phyloP scores from a whole-genome alignment of 1,140 invertebrate genomes.

The Thalassaphorura encarpata region DNA sequence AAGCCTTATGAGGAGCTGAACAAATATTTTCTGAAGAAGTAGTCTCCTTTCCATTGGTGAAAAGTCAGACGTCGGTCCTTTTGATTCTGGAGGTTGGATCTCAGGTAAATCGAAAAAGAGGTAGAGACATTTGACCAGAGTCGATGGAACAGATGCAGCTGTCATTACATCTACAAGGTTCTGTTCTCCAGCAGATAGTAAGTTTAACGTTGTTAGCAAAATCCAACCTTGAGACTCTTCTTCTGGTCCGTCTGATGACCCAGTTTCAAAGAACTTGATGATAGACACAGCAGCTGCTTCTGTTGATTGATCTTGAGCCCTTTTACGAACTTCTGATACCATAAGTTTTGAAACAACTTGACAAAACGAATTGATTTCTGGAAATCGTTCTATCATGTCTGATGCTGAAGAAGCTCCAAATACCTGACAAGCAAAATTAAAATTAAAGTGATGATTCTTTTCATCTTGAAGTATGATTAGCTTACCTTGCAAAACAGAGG shows the following conservation, averaged over 20 bases:
- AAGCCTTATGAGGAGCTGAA: conserved; percentile 82
- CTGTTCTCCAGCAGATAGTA: conserved; percentile 73
- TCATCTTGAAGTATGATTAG: too few relatives aligned
- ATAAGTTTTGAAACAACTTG: conserved; percentile 89
- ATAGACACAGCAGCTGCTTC: conserved; percentile 92
- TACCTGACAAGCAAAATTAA: conserved; percentile 49
- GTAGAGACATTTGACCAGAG: conserved; percentile 96
- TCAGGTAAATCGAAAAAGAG: conserved; percentile 95
- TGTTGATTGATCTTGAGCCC: conserved; percentile 91
- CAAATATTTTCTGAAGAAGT: conserved; percentile 90
- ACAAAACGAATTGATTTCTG: conserved; percentile 83
- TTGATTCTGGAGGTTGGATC: conserved; percentile 50
- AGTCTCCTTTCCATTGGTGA: conserved; percentile 81
- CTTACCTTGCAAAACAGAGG: conserved; percentile 94
- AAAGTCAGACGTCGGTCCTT: conserved; percentile 61
- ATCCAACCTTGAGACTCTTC: conserved; percentile 95
- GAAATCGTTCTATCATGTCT: conserved; percentile 92
- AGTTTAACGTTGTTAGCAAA: conserved; percentile 79
- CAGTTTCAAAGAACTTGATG: conserved; percentile 89
- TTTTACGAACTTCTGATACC: conserved; percentile 84
- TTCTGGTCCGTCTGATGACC: conserved; percentile 55
- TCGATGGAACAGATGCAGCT: conserved; percentile 86
- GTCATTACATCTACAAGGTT: conserved; percentile 84
- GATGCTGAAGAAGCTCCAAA: conserved; percentile 78
- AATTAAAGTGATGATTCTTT: neutral